Evolutionary conservation across 2,113 vertebrate species (phyloP).

Genomic region (Plotosus lineatus): DNA sequence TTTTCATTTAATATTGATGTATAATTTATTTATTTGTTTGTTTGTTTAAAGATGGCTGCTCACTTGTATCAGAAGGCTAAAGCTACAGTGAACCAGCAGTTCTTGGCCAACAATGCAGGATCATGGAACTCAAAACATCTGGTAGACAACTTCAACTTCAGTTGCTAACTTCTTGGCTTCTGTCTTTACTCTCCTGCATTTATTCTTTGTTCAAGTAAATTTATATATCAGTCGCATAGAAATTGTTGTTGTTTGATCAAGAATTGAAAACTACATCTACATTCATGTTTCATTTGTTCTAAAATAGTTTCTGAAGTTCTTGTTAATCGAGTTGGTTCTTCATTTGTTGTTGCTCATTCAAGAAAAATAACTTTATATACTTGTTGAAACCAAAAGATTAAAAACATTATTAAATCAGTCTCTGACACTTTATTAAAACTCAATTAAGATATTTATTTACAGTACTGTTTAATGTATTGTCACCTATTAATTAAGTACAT

Average conservation of each 20-base stretch:
- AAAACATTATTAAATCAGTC: not conserved
- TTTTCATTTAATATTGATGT: not conserved
- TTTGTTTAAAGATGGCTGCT: conserved; percentile 53
- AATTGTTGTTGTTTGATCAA: not conserved
- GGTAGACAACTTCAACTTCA: conserved; percentile 62
- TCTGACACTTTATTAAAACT: not conserved
- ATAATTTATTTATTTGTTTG: not conserved
- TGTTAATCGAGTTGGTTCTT: not conserved
- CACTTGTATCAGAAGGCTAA: conserved; percentile 59
- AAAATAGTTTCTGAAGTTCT: not conserved
- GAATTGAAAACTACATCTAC: not conserved
- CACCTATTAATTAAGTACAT: too few relatives aligned
- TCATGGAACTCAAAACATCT: conserved; percentile 62
- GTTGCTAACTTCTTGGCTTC: conserved; percentile 31
- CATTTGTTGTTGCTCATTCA: not conserved
- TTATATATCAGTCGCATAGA: not conserved
- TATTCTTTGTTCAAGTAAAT: not conserved
- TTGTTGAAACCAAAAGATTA: not conserved
- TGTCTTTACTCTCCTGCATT: not conserved
- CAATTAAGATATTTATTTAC: not conserved
- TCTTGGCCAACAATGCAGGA: conserved; percentile 59
- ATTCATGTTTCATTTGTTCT: not conserved
- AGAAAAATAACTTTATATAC: not conserved
- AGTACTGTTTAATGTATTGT: too few relatives aligned
- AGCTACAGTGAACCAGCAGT: conserved; percentile 51